Evolutionary conservation across 2,888 invertebrate species (phyloP), one percentile per base, ranked within the genome.

Genomic region (Bombylius discolor): DNA sequence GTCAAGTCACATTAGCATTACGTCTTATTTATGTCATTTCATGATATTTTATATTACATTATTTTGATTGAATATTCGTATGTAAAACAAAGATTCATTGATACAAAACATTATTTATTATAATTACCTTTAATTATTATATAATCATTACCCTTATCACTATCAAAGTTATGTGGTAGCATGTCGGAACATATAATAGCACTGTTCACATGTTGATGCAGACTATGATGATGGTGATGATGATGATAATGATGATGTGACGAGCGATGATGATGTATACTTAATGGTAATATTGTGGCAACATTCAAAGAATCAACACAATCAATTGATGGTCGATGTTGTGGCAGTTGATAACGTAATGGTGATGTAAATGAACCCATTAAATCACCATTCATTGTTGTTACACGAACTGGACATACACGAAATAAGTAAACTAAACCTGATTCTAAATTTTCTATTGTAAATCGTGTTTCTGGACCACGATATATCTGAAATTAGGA

Each of bases 401-500:
- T 77, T 55, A 79, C 71, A 51, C 92, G 81, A 65, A 90, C 81
- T 36, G 86, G 84, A 74, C 86, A 85, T 61, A 92, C 89, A 55
- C 91, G 82, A 65, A 87, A 82, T 65, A 77, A 76, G 76, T 91
- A 91, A 69, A 87, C 86, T 55, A 80, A 80, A 65, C 87, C 87
- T 53, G 84, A 78, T 65, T 86, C 84, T 68, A 92, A 78, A 68
- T 84, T 82, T 74, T 80, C 77, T 70, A 85, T 73, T 70, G 77
- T 77, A 69, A 77, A 81, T 72, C 78, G 79, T 56, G 80, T 77
- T 63, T 81, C 83, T 58, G 76, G 66, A 56, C 87, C 87, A 64
- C 79, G 77, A 72, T 85, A 86, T 64, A 84, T 81, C 84, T 87
- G 72, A 52, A 63, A 54, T 60, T 59, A 11, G 60, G 46, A n/a